Evolutionary conservation across 1,140 invertebrate genomes (phyloP), one percentile per base, ranked within the genome.

Genomic region (Tribolium castaneum): DNA sequence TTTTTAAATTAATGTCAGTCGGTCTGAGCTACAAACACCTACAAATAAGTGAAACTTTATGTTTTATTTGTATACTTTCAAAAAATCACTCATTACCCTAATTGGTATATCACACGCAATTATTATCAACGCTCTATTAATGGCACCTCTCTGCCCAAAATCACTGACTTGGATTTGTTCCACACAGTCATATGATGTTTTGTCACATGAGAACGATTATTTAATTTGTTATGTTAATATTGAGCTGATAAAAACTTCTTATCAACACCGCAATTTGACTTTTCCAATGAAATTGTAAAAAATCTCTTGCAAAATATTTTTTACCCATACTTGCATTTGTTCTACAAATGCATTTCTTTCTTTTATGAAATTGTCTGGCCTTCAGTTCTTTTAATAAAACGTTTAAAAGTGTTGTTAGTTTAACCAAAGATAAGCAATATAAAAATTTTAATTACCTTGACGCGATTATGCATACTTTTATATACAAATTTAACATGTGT

Each of bases 61-160:
- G 59, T 66, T 66, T 66, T 66, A 66, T 66, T 66, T 66, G 25
- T 66, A 66, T 9, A 66, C 59, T 66, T 66, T 66, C 59, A 35
- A 66, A 59, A 66, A 66, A 39, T 66, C 35, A 13, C 34, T 66
- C 59, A 14, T 66, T 35, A 34, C 14, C 35, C 30, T 66, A 66
- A 66, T 66, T 34, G 30, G 30, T 66, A 66, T 35, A 66, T 35
- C 59, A 66, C 54, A 34, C 45, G 59, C 59, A 35, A 35, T 66
- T 66, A 66, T 66, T 66, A 66, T 66, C 35, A 66, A 66, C 59
- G 59, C 59, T 66, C 59, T 66, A 66, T 34, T 66, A 66, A 66
- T n/a, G 30, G 14, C 16, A 66, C 54, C 54, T 59, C 10, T 0
- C 54, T 25, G 5, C 3, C 25, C 14, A 30, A 66, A 66, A 13